phyloP scores from a whole-genome alignment of 2,113 vertebrate genomes.

The Dissostichus mawsoni region DNA sequence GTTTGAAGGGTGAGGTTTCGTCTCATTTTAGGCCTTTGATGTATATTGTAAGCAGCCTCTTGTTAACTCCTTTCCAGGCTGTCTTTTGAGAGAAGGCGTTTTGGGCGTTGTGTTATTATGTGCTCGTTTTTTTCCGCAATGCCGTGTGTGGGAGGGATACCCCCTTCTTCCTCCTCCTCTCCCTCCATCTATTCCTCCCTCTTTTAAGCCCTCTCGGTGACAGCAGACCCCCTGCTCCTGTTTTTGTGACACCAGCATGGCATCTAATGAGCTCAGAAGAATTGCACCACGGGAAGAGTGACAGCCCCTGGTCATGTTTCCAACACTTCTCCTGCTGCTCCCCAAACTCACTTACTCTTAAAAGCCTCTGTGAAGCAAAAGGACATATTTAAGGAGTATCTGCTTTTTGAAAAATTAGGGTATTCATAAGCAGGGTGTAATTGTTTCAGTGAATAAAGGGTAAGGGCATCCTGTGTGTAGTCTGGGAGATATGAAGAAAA shows the following conservation, averaged over 20 bases:
- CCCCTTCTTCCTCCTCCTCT: not conserved
- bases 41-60: constrained; percentile 69
- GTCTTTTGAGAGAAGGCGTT: constrained; percentile 51
- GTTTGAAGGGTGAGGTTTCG: constrained; percentile 52
- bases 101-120: constrained; percentile 47
- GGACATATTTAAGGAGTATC: constrained; percentile 15
- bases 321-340: constrained; percentile 50
- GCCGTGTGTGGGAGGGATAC: constrained; percentile 17
- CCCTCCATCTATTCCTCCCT: constrained; percentile 20
- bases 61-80: constrained; percentile 62
- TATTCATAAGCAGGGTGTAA: not conserved
- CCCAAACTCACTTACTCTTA: constrained; percentile 60
- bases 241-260: constrained; percentile 58
- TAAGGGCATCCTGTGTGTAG: not conserved
- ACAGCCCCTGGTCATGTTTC: constrained; percentile 72
- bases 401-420: constrained; percentile 39
- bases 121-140: constrained; percentile 64
- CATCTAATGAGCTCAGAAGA: constrained; percentile 77
- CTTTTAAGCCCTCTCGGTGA: constrained; percentile 32
- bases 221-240: constrained; percentile 57
- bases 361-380: constrained; percentile 44
- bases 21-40: constrained; percentile 61
- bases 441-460: constrained; percentile 14
- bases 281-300: constrained; percentile 69
- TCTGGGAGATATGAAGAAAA: too few species aligned